A percentile compares a stretch with the other conserved stretches of the same genome.
These are phyloP conservation scores for Criorhina ranunculi DNA, from an alignment of 2,888 invertebrate species.

Conservation along the genomic window DNA sequence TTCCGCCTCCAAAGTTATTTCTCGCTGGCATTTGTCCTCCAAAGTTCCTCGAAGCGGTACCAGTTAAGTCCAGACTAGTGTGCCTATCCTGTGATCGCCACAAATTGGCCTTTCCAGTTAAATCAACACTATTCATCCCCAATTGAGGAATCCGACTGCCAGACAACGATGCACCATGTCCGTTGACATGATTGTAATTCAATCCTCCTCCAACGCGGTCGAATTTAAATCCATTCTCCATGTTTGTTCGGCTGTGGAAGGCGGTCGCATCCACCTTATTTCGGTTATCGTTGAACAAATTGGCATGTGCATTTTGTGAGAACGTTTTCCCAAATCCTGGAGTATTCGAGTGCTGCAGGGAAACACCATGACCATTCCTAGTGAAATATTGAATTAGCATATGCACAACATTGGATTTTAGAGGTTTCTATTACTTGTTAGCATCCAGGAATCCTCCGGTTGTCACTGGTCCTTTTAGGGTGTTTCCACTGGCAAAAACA, in stretches of 20 bases:
- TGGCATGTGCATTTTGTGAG: slow-evolving; percentile 77
- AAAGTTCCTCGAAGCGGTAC: slow-evolving; percentile 33
- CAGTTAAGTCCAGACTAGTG: slow-evolving; percentile 31
- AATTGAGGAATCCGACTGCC: slow-evolving; percentile 79
- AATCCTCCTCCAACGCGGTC: slow-evolving; percentile 79
- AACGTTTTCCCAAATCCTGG: slow-evolving; percentile 78
- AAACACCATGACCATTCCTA: slow-evolving; percentile 80
- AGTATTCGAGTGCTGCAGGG: slow-evolving; percentile 79
- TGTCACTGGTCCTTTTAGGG: slow-evolving; percentile 78
- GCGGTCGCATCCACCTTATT: slow-evolving; percentile 79
- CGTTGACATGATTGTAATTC: slow-evolving; percentile 78
- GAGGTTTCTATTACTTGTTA: slow-evolving; percentile 78
- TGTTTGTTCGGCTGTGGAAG: slow-evolving; percentile 78
- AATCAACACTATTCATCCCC: slow-evolving; percentile 79
- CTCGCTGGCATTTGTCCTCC: slow-evolving; percentile 28
- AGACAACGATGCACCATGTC: slow-evolving; percentile 79
- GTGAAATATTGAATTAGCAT: neutral
- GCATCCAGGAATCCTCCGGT: slow-evolving; percentile 79
- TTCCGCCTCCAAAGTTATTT: slow-evolving; percentile 43
- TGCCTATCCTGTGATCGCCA: slow-evolving; percentile 31
- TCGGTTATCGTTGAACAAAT: slow-evolving; percentile 78
- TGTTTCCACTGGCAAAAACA: slow-evolving; percentile 80
- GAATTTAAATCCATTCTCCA: slow-evolving; percentile 76
- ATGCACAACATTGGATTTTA: neutral
- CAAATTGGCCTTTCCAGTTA: slow-evolving; percentile 79